A percentile compares a stretch with the other conserved stretches of the same genome.
These are phyloP conservation scores for Drosophila albomicans DNA, from an alignment of 1,140 invertebrate genomes.

Conservation along the genomic window DNA sequence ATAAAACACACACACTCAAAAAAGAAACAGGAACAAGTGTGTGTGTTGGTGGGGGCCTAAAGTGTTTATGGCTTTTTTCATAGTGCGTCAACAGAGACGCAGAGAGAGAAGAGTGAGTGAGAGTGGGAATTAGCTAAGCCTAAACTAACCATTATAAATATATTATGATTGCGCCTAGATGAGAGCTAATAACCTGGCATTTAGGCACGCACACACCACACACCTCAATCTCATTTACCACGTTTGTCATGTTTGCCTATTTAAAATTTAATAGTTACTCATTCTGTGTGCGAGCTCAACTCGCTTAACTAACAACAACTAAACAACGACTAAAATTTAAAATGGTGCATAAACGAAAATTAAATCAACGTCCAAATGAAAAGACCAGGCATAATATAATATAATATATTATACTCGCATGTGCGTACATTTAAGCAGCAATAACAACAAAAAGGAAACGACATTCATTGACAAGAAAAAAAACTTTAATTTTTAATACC, in stretches of 20 bases:
- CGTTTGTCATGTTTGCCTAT: slow-evolving; percentile 26
- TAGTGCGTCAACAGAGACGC: slow-evolving; percentile 19
- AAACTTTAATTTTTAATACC: slow-evolving; percentile 79
- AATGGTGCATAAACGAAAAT: slow-evolving; percentile 35
- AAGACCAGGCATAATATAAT: slow-evolving; percentile 47
- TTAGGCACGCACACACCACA: slow-evolving; percentile 28
- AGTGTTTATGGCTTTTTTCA: slow-evolving; percentile 67
- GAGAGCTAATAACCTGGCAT: slow-evolving; percentile 36
- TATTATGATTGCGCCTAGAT: slow-evolving; percentile 61
- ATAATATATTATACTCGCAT: slow-evolving; percentile 7
- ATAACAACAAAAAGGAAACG: slow-evolving; percentile 27
- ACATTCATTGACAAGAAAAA: slow-evolving; percentile 68
- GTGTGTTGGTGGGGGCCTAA: slow-evolving; percentile 26
- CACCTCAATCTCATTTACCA: neutral
- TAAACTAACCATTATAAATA: slow-evolving; percentile 67
- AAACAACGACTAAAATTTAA: neutral
- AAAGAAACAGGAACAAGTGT: neutral
- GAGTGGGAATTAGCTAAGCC: slow-evolving; percentile 19
- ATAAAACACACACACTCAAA: slow-evolving; percentile 33
- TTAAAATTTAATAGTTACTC: slow-evolving; percentile 33
- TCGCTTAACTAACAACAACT: neutral
- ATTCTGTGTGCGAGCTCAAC: slow-evolving; percentile 16
- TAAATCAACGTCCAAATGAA: slow-evolving; percentile 58
- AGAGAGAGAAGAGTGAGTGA: no score
- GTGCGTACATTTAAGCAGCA: slow-evolving; percentile 21